phyloP scores from a whole-genome alignment of 2,113 vertebrate genomes.

The Martes martes region DNA sequence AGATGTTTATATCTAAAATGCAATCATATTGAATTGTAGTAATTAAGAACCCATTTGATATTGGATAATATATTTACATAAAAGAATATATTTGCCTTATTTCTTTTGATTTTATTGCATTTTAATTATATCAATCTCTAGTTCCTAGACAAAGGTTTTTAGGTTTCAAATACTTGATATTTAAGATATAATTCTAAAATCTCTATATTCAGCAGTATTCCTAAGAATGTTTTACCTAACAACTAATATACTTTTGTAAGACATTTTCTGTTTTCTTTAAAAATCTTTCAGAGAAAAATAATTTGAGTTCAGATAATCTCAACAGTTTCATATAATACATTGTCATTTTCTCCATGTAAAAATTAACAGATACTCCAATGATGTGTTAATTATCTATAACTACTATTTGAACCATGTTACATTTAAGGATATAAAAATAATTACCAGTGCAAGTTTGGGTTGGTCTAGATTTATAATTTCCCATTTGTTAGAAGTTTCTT shows the following conservation, averaged over 20 bases:
- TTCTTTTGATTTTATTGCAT: constrained; percentile 64
- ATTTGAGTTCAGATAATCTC: not conserved
- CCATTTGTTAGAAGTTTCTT: constrained; percentile 85
- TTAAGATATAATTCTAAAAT: constrained; percentile 42
- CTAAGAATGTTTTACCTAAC: not conserved
- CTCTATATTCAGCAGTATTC: constrained; percentile 7
- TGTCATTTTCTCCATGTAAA: constrained; percentile 29
- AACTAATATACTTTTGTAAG: not conserved
- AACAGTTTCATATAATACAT: constrained; percentile 37
- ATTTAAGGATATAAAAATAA: constrained; percentile 65
- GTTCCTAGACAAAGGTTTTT: constrained; percentile 1
- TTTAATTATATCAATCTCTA: constrained; percentile 61
- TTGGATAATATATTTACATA: constrained; percentile 33
- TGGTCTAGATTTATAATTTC: constrained; percentile 98
- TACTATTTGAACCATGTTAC: not conserved
- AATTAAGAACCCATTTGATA: constrained; percentile 53
- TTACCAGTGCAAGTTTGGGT: constrained; percentile 97
- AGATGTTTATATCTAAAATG: constrained; percentile 68
- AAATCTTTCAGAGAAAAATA: not conserved
- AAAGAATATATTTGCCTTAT: constrained; percentile 48
- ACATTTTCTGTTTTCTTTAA: constrained; percentile 23
- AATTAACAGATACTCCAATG: constrained; percentile 30
- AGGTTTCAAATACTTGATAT: constrained; percentile 52
- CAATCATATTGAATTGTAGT: constrained; percentile 49
- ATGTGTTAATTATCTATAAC: not conserved